Percentiles rank a stretch among this genome's conserved stretches.
Evolutionary conservation across 2,888 invertebrate genomes (phyloP).

Genomic region (Temnothorax rugatulus): DNA sequence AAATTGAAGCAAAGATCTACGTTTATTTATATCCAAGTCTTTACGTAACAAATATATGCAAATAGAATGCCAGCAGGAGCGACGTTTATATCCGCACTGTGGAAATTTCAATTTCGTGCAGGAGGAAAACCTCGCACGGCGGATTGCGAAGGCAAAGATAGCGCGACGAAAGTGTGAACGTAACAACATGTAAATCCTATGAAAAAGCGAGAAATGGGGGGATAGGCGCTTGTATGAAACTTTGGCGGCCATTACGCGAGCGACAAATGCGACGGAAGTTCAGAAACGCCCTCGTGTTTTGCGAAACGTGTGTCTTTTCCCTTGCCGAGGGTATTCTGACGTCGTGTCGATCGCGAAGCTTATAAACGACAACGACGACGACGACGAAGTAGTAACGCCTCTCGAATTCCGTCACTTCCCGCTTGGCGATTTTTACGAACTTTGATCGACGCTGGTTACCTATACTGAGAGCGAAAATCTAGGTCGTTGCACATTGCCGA

Average conservation of each 20-base stretch:
- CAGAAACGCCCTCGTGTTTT: not conserved
- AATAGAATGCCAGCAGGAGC: conserved; percentile 29
- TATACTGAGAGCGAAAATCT: conserved; percentile 6
- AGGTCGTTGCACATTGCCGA: conserved; percentile 32
- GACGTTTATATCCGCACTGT: conserved; percentile 45
- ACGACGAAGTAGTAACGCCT: conserved; percentile 14
- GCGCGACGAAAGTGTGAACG: conserved; percentile 44
- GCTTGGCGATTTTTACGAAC: conserved; percentile 32
- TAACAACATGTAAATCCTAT: conserved; percentile 52
- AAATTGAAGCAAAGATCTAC: conserved; percentile 15
- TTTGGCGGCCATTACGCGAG: conserved; percentile 20
- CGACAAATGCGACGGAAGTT: conserved; percentile 44
- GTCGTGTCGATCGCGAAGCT: conserved; percentile 19
- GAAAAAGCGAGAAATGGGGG: conserved; percentile 31
- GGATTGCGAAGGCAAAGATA: conserved; percentile 37
- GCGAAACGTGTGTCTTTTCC: conserved; percentile 4
- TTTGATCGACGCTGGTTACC: conserved; percentile 10
- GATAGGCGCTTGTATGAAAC: conserved; percentile 12
- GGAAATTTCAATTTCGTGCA: conserved; percentile 51
- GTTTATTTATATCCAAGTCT: conserved; percentile 37
- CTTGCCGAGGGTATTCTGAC: conserved; percentile 1
- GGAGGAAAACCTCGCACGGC: conserved; percentile 3
- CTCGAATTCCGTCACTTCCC: conserved; percentile 27
- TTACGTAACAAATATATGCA: conserved; percentile 43
- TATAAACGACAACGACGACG: conserved; percentile 22